These are phyloP conservation scores for Venturia canescens DNA, from an alignment of 1,140 invertebrate species.

Conservation along the genomic window DNA sequence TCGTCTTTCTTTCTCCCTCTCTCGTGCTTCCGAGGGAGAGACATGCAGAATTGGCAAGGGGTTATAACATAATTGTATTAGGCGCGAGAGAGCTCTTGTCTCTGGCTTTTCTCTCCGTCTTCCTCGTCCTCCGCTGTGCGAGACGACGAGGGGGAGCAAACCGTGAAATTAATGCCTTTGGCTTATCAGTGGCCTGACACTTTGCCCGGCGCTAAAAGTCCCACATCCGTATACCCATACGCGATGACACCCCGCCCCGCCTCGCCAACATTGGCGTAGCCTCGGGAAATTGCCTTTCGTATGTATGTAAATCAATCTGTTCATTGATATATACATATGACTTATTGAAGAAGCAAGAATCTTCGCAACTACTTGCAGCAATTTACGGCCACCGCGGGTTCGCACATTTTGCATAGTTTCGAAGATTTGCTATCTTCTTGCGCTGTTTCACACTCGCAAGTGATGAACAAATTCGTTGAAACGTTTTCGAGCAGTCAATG, in stretches of 20 bases:
- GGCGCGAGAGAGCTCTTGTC: conserved; percentile 52
- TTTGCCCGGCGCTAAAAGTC: conserved; percentile 68
- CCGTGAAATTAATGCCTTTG: conserved; percentile 75
- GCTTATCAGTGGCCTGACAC: conserved; percentile 74
- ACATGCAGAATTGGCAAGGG: conserved; percentile 69
- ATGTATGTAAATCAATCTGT: no score
- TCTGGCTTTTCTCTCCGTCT: neutral
- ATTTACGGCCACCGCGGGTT: no score
- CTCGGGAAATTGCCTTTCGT: neutral
- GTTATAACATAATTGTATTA: conserved; percentile 77
- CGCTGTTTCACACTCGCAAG: no score
- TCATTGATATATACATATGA: neutral
- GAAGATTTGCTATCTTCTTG: no score
- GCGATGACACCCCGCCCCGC: neutral
- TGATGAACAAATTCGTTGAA: no score
- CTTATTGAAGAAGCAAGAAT: neutral
- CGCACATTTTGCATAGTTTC: no score
- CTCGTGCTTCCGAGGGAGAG: conserved; percentile 39
- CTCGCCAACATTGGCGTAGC: conserved; percentile 59
- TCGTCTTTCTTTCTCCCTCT: conserved; percentile 42
- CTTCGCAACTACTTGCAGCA: no score
- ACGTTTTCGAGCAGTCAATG: no score
- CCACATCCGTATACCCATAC: conserved; percentile 53
- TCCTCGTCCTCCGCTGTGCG: neutral
- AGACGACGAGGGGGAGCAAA: conserved; percentile 57